Evolutionary conservation across 2,888 invertebrate species (phyloP), one percentile per base, ranked within the genome.

Genomic region (Aelia acuminata): DNA sequence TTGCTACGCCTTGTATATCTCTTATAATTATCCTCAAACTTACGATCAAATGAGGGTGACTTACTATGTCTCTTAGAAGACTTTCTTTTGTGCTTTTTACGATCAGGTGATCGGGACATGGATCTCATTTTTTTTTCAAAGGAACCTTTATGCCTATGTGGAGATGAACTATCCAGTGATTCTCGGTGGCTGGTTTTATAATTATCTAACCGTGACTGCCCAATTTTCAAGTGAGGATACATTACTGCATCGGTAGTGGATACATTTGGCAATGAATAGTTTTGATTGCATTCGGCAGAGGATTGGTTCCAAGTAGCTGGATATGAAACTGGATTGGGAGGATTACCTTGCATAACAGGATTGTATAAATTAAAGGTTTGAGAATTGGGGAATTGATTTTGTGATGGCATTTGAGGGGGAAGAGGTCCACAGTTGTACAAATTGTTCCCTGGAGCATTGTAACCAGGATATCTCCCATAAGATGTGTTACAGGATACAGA

Each of bases 21-120:
- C 43, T 43, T 43, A 43, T 43, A 7, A 10, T 43, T 43, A 43
- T 43, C 43, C 4, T 43, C 43, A 43, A 43, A 43, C 43, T 43
- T 43, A 43, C 43, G 43, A 43, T 43, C 43, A 4, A 43, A 43
- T 7, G 43, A 43, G 10, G 87, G 70, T 0, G 87, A 70, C 26
- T 26, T 47, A 15, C 43, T 70, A 48, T 26, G 35, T 47, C 43
- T 70, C 48, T 87, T 87, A 15, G 86, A 35, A 39, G 43, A 15
- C 57, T 87, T 87, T 15, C 70, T 87, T 70, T 70, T 70, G 43
- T 70, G 48, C 39, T 57, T 63, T 87, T 48, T 87, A 47, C 48
- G 57, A 20, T 87, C 87, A n/a, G 48, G 80, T 11, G 80, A 80
- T 80, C 39, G 31, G 11, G 80, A 43, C 13, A 3, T 47, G 43